Base-by-base conservation (phyloP, 2,888 invertebrate species). In the Drosophila antonietae region DNA sequence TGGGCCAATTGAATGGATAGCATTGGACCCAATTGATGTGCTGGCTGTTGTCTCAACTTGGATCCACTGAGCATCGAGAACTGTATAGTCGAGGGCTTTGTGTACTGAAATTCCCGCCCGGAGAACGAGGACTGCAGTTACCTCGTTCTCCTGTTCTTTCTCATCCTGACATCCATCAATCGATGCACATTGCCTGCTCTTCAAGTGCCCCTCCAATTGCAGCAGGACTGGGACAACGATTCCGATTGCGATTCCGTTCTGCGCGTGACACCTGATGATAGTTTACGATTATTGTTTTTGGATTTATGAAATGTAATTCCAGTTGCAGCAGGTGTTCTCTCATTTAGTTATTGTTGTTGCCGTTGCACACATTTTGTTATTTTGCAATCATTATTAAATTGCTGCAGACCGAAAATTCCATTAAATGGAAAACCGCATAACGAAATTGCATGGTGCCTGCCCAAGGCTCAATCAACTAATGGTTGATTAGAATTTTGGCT, bases 221-320 rank as follows among this genome's bases (percentile, higher is more conserved):
- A 28, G 20, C 49, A 61, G 65, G 46, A 64, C 53, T 66, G 78
- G 57, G 71, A n/a, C 49, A n/a, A 7, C 15, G 28, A 23, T 28
- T 23, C 23, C 31, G 28, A 10, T 59, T 81, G 31, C 49, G 31
- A 33, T 59, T 74, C 61, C 65, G 62, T 70, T 73, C 67, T 80
- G 88, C 81, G 88, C 88, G 89, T 89, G 86, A 88, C 85, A 85
- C 89, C 83, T 88, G 85, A 85, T 88, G 86, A 88, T 85, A 85
- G 89, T 85, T 88, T 89, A 85, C 68, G 89, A 88, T 85, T 85
- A 85, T 85, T 85, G 89, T 89, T 85, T 85, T 89, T 80, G 88
- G 88, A 85, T 89, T 88, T 84, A 87, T 87, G 85, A 78, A 87
- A 81, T 75, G 81, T 86, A 81, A 85, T 85, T 88, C 83, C 87